These are phyloP conservation scores for Vulpes ferrilata DNA, from an alignment of 2,113 vertebrate genomes.

Conservation along the genomic window DNA sequence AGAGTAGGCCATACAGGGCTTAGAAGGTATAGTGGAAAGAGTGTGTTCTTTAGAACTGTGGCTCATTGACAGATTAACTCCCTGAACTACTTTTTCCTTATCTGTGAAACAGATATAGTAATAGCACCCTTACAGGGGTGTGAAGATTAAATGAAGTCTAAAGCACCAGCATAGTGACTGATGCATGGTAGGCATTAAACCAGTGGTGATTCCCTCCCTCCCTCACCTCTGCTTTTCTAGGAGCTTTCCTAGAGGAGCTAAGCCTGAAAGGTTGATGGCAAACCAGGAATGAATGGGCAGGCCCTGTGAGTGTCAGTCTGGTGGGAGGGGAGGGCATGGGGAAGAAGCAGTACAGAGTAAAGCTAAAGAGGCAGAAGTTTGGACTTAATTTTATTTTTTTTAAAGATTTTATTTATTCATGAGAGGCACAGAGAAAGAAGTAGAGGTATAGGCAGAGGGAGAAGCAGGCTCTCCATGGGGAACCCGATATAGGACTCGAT, in stretches of 20 bases:
- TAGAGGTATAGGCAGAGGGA: too few relatives aligned
- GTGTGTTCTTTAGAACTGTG: slow-evolving; percentile 29
- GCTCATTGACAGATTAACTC: background rate
- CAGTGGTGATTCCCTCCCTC: background rate
- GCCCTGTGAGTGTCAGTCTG: background rate
- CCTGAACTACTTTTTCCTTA: slow-evolving; percentile 42
- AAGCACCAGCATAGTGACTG: background rate
- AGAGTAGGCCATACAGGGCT: background rate
- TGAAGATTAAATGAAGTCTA: slow-evolving; percentile 47
- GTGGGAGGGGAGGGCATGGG: background rate
- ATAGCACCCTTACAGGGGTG: background rate
- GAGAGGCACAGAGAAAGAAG: too few relatives aligned
- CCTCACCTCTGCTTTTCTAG: background rate
- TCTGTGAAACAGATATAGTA: slow-evolving; percentile 44
- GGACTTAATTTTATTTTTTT: background rate
- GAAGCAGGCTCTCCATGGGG: too few relatives aligned
- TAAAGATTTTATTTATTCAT: too few relatives aligned
- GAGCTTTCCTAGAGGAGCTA: background rate
- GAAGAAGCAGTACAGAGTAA: slow-evolving; percentile 11
- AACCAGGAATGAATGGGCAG: background rate
- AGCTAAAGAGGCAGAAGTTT: slow-evolving; percentile 23
- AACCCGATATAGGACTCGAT: too few relatives aligned
- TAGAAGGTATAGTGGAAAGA: background rate
- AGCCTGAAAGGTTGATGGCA: background rate
- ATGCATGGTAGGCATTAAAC: background rate